Conservation (phyloP, 2,797 vertebrate species). For the Apodemus agrarius region DNA sequence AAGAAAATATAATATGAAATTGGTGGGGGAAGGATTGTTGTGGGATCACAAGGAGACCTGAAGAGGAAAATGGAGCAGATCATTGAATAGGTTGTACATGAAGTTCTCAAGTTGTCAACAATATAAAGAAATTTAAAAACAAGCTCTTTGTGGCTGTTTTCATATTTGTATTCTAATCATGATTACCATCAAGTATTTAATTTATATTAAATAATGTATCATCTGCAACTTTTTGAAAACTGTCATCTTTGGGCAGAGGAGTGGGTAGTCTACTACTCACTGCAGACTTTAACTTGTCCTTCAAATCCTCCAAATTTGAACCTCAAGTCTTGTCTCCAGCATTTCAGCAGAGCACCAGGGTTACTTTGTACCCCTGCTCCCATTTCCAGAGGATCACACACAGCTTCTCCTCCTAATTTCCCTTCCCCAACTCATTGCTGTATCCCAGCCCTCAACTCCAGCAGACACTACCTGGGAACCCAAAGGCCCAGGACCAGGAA, state of each 20-base stretch:
- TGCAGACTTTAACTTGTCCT: background rate
- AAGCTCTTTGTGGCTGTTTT: background rate
- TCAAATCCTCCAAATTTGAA: background rate
- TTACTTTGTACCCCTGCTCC: background rate
- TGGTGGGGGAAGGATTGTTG: background rate
- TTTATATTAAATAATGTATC: background rate
- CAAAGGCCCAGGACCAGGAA: background rate
- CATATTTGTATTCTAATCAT: background rate
- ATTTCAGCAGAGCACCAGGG: background rate
- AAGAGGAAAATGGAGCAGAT: background rate
- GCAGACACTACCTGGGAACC: background rate
- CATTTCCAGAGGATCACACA: background rate
- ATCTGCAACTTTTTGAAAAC: background rate
- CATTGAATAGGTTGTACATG: background rate
- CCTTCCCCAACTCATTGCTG: background rate
- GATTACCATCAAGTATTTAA: background rate
- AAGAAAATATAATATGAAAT: background rate
- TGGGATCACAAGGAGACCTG: background rate
- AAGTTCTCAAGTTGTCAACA: background rate
- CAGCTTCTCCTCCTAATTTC: background rate
- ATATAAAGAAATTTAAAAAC: background rate
- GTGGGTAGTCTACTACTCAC: background rate
- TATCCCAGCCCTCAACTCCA: background rate
- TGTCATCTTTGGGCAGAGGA: background rate
- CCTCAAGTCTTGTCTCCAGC: background rate